These are phyloP conservation scores for Gasterosteus aculeatus DNA, from an alignment of 2,113 vertebrate species.

Conservation along the genomic window DNA sequence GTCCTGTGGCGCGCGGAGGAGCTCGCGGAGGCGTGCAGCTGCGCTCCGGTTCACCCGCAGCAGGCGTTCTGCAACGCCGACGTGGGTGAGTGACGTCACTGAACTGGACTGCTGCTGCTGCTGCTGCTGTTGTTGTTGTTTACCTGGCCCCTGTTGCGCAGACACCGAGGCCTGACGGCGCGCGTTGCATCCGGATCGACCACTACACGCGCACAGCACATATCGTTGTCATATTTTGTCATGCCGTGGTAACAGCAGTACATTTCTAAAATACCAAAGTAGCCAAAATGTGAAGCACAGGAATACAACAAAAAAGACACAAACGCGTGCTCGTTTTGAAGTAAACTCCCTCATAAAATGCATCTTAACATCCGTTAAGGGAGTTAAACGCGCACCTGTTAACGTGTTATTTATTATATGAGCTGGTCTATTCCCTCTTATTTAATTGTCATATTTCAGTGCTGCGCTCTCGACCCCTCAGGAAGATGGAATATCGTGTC, in stretches of 20 bases:
- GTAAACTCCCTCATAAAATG: neutral
- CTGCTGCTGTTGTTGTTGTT: conserved; percentile 36
- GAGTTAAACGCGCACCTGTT: conserved; percentile 14
- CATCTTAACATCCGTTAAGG: neutral
- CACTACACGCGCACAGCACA: neutral
- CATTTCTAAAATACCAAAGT: neutral
- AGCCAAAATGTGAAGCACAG: too few relatives aligned
- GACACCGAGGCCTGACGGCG: neutral
- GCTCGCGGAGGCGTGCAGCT: conserved; percentile 91
- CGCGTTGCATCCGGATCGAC: too few relatives aligned
- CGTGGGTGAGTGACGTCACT: conserved; percentile 85
- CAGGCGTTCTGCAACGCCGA: conserved; percentile 97
- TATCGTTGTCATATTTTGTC: neutral
- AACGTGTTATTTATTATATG: neutral
- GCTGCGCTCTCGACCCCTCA: neutral
- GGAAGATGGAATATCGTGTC: neutral
- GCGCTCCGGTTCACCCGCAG: conserved; percentile 94
- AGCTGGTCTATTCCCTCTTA: neutral
- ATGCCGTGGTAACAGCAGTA: neutral
- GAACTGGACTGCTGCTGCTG: neutral
- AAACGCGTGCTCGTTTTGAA: neutral
- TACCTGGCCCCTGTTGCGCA: conserved; percentile 31
- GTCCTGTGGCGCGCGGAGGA: conserved; percentile 83
- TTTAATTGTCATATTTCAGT: neutral
- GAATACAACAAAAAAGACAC: neutral